Evolutionary conservation across 1,140 invertebrate species (phyloP).

Genomic region (Hermetia illucens): DNA sequence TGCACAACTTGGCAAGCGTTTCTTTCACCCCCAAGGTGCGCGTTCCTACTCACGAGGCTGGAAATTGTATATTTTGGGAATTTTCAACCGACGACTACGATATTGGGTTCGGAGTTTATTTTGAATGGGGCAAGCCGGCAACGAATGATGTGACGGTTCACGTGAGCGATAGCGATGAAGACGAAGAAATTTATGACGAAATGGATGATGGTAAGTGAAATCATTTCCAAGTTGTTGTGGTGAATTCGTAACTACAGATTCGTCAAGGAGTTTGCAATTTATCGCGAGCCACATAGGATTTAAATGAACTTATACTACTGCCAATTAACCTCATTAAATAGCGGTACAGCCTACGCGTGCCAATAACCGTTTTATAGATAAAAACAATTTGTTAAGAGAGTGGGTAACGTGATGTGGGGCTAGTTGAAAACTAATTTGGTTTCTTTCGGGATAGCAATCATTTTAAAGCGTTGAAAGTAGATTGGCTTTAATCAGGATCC

Average conservation of each 20-base stretch:
- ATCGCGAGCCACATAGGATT: too few species aligned
- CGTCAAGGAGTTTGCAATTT: background rate
- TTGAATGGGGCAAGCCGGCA: slow-evolving; percentile 88
- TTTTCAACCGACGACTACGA: slow-evolving; percentile 98
- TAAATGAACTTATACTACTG: too few species aligned
- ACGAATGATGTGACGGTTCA: slow-evolving; percentile 75
- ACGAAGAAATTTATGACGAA: slow-evolving; percentile 43
- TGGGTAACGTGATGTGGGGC: too few species aligned
- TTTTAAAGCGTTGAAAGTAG: too few species aligned
- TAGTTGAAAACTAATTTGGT: too few species aligned
- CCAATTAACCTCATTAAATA: too few species aligned
- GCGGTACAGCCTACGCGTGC: too few species aligned
- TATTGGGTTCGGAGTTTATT: slow-evolving; percentile 96
- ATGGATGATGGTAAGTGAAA: slow-evolving; percentile 41
- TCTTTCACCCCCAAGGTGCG: slow-evolving; percentile 41
- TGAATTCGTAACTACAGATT: slow-evolving; percentile 1
- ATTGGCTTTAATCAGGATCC: too few species aligned
- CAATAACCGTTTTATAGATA: too few species aligned
- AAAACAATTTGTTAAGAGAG: too few species aligned
- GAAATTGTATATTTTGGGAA: slow-evolving; percentile 96
- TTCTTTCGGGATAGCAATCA: too few species aligned
- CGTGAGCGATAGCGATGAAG: slow-evolving; percentile 73
- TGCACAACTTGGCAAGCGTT: background rate
- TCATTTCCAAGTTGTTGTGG: too few species aligned
- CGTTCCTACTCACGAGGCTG: slow-evolving; percentile 92